Evolutionary conservation across 2,113 vertebrate genomes (phyloP).

Genomic region (Tursiops truncatus): DNA sequence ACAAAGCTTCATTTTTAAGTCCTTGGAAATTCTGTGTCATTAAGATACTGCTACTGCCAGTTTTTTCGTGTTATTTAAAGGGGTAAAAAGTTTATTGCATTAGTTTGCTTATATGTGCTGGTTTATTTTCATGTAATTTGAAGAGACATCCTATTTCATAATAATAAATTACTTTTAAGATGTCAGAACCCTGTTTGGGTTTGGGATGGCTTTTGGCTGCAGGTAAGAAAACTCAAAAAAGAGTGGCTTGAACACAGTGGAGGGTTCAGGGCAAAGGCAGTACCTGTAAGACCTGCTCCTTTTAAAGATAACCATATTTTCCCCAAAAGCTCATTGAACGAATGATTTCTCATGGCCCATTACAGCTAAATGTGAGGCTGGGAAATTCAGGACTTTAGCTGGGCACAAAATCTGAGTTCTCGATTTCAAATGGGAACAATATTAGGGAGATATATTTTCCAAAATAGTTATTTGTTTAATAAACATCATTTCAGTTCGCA

Average conservation of each 20-base stretch:
- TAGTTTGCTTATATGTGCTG: neutral
- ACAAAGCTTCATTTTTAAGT: slow-evolving; percentile 82
- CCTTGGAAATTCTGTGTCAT: slow-evolving; percentile 50
- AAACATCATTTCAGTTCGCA: neutral
- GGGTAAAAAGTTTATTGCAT: slow-evolving; percentile 62
- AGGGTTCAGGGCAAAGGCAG: neutral
- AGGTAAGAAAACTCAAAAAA: neutral
- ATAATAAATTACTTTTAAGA: neutral
- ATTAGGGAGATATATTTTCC: neutral
- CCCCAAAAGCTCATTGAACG: neutral
- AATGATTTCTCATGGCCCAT: neutral
- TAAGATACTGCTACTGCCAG: slow-evolving; percentile 58
- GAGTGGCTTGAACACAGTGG: neutral
- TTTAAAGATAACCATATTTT: neutral
- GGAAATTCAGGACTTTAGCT: neutral
- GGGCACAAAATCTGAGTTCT: neutral
- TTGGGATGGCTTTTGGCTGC: neutral
- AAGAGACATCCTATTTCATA: slow-evolving; percentile 2
- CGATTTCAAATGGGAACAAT: neutral
- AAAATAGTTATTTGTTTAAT: neutral
- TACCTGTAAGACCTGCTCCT: neutral
- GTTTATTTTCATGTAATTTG: slow-evolving; percentile 25
- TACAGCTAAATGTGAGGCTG: neutral
- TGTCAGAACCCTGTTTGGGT: neutral
- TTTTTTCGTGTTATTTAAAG: slow-evolving; percentile 30